phyloP scores from a whole-genome alignment of 2,113 vertebrate genomes.

The Trichechus manatus region DNA sequence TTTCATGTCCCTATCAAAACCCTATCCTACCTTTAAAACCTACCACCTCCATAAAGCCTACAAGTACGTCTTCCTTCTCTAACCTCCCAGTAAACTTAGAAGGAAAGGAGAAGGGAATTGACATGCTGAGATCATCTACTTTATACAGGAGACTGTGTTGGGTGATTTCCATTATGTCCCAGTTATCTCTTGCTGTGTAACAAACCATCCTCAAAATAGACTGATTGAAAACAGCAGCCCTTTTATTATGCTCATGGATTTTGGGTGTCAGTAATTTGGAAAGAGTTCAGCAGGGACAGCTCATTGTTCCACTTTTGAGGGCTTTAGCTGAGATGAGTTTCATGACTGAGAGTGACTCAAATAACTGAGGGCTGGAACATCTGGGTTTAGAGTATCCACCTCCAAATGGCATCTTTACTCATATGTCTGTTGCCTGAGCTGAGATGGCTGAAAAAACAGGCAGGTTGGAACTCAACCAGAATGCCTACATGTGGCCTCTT shows the following conservation, averaged over 20 bases:
- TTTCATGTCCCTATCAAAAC: slow-evolving; percentile 43
- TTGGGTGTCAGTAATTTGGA: slow-evolving; percentile 21
- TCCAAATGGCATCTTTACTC: neutral
- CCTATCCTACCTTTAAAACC: neutral
- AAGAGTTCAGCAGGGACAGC: neutral
- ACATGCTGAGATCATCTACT: neutral
- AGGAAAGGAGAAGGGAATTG: neutral
- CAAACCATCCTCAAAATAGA: slow-evolving; percentile 1
- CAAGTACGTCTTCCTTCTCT: neutral
- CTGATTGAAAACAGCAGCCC: neutral
- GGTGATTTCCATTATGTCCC: neutral
- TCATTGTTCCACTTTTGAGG: neutral
- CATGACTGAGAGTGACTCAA: neutral
- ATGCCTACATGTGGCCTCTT: no score
- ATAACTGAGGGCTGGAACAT: neutral
- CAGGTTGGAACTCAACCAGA: neutral
- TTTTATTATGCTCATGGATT: slow-evolving; percentile 48
- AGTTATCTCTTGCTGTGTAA: neutral
- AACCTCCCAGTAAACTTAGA: neutral
- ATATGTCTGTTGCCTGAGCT: neutral
- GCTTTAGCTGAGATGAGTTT: neutral
- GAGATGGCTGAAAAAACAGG: neutral
- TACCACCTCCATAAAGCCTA: neutral
- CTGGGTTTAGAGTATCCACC: neutral
- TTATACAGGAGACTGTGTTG: neutral